Evolutionary conservation across 1,140 invertebrate genomes (phyloP).

Genomic region (Sminthurides bifidus): DNA sequence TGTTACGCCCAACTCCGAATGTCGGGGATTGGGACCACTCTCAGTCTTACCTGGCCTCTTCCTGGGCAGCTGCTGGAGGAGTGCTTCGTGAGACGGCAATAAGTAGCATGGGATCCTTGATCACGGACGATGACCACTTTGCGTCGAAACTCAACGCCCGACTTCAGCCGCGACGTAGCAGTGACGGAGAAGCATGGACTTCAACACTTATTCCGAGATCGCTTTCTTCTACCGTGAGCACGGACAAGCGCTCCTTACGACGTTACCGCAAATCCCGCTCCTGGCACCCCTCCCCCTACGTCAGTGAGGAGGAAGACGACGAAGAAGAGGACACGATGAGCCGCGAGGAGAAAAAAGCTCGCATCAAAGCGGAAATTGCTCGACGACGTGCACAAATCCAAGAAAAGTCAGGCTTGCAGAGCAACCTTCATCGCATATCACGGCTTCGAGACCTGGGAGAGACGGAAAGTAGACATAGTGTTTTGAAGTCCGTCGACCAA

Average conservation of each 20-base stretch:
- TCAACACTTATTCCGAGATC: slow-evolving; percentile 9
- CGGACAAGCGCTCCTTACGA: slow-evolving; percentile 30
- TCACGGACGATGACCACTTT: slow-evolving; percentile 32
- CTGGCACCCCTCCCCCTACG: slow-evolving; percentile 49
- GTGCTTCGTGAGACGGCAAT: slow-evolving; percentile 41
- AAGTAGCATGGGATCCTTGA: slow-evolving; percentile 35
- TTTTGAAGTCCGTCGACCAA: slow-evolving; percentile 44
- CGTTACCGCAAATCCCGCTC: slow-evolving; percentile 42
- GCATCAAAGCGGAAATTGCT: slow-evolving; percentile 53
- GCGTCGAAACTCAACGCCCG: slow-evolving; percentile 28
- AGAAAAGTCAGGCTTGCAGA: slow-evolving; percentile 46
- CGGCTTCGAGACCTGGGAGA: slow-evolving; percentile 36
- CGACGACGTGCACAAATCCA: slow-evolving; percentile 49
- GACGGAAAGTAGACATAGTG: slow-evolving; percentile 34
- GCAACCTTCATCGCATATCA: slow-evolving; percentile 45
- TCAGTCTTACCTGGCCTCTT: slow-evolving; percentile 36
- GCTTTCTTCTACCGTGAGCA: slow-evolving; percentile 4
- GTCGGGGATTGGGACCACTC: slow-evolving; percentile 36
- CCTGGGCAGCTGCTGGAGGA: slow-evolving; percentile 35
- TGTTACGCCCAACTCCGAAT: slow-evolving; percentile 12
- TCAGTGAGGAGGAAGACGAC: slow-evolving; percentile 41
- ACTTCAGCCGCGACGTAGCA: slow-evolving; percentile 36
- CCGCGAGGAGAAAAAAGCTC: slow-evolving; percentile 48
- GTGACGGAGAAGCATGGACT: slow-evolving; percentile 37
- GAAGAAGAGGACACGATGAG: slow-evolving; percentile 41